Percentiles rank a stretch among this genome's conserved stretches.
phyloP scores from a whole-genome alignment of 2,888 invertebrate species.

The Bursaphelenchus okinawaensis region DNA sequence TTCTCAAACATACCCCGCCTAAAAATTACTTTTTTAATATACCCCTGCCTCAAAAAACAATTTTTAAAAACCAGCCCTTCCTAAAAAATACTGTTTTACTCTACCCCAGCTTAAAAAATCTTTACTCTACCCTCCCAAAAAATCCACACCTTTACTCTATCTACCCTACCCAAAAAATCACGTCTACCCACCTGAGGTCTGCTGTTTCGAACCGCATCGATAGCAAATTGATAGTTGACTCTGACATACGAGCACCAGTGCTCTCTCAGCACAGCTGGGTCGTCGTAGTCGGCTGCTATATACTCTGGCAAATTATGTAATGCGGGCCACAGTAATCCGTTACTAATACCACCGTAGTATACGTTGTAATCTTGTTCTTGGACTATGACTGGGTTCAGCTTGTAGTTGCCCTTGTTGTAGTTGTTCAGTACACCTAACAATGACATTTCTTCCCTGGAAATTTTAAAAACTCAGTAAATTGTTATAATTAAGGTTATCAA shows the following conservation, averaged over 20 bases:
- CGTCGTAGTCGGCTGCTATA: constrained; percentile 55
- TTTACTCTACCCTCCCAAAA: not conserved
- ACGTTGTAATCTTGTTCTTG: constrained; percentile 53
- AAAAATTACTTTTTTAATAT: too few relatives aligned
- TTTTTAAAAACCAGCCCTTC: too few relatives aligned
- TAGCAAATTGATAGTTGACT: constrained; percentile 57
- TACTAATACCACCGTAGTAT: constrained; percentile 51
- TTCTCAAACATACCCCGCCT: too few relatives aligned
- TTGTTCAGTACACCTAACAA: constrained; percentile 55
- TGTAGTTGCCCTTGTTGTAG: constrained; percentile 56
- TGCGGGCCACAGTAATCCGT: constrained; percentile 57
- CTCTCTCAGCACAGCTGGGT: constrained; percentile 34
- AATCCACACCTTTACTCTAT: not conserved
- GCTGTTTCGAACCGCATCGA: constrained; percentile 56
- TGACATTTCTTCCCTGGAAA: constrained; percentile 52
- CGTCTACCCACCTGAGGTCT: constrained; percentile 39
- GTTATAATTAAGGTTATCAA: too few relatives aligned
- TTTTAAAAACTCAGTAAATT: constrained; percentile 3
- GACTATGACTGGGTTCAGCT: constrained; percentile 57
- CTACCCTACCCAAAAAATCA: not conserved
- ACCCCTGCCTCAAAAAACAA: too few relatives aligned
- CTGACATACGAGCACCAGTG: constrained; percentile 56
- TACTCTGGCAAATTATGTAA: constrained; percentile 57
- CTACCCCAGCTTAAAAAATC: too few relatives aligned
- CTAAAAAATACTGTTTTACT: too few relatives aligned